Evolutionary conservation across 2,797 vertebrate genomes (phyloP).

Genomic region (Sarcophilus harrisii): DNA sequence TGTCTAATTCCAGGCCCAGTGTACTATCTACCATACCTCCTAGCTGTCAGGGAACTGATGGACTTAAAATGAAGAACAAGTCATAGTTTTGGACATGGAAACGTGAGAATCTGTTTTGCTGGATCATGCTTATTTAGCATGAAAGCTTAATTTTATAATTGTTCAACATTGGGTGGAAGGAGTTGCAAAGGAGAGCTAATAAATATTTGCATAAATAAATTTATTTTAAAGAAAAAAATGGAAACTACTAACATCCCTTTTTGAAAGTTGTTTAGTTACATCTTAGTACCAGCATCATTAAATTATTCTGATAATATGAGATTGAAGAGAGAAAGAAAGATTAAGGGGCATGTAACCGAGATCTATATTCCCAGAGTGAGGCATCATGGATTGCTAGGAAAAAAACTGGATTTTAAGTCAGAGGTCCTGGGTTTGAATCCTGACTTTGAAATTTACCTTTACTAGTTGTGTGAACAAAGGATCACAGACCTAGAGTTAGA

Average conservation of each 20-base stretch:
- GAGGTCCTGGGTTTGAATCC: neutral
- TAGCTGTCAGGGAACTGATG: neutral
- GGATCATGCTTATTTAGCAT: neutral
- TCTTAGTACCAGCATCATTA: neutral
- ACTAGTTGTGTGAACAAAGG: neutral
- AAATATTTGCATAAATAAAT: neutral
- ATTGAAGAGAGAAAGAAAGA: neutral
- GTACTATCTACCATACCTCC: neutral
- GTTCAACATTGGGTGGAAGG: neutral
- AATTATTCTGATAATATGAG: conserved; percentile 1
- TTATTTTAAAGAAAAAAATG: neutral
- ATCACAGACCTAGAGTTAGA: neutral
- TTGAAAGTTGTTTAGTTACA: neutral
- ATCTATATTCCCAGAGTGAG: neutral
- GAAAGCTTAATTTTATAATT: neutral
- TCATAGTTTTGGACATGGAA: neutral
- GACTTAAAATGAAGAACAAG: neutral
- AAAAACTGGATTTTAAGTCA: neutral
- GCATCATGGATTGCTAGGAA: neutral
- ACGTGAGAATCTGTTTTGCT: neutral
- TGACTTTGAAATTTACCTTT: neutral
- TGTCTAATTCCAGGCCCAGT: neutral
- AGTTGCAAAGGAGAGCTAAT: neutral
- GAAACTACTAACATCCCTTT: neutral
- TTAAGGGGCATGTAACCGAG: neutral